phyloP scores from a whole-genome alignment of 2,888 invertebrate species.

The Nomada fucata region DNA sequence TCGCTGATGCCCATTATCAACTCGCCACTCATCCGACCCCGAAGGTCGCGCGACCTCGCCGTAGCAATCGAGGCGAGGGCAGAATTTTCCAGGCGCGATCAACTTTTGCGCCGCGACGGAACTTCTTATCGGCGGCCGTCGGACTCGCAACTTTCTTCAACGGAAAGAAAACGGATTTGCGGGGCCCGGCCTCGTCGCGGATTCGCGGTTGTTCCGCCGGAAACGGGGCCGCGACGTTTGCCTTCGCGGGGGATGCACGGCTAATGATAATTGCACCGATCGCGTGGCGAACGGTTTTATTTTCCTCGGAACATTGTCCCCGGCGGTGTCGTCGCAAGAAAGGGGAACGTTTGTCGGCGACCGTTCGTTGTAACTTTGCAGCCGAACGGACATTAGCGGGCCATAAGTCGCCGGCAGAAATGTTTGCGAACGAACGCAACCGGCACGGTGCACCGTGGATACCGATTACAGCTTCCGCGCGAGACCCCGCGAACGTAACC shows the following conservation, averaged over 20 bases:
- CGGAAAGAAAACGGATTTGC: conserved; percentile 56
- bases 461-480: conserved; percentile 35
- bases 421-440: conserved; percentile 70
- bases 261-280: conserved; percentile 82
- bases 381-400: conserved; percentile 47
- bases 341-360: conserved; percentile 63
- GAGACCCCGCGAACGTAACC: conserved; percentile 17
- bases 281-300: conserved; percentile 76
- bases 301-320: conserved; percentile 71
- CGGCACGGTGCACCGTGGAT: conserved; percentile 4
- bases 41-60: conserved; percentile 22
- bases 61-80: conserved; percentile 46
- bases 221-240: conserved; percentile 23
- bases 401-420: conserved; percentile 77
- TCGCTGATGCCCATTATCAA: conserved; percentile 54
- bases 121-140: conserved; percentile 61
- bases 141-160: conserved; percentile 41
- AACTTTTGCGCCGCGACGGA: conserved; percentile 48
- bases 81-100: conserved; percentile 55
- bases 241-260: conserved; percentile 62
- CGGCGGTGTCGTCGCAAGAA: conserved; percentile 75
- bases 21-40: conserved; percentile 21
- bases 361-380: conserved; percentile 49
- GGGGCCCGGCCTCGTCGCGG: conserved; percentile 57
- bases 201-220: conserved; percentile 63